Conservation (phyloP, 1,140 invertebrate genomes). For the Charaxes varanes region DNA sequence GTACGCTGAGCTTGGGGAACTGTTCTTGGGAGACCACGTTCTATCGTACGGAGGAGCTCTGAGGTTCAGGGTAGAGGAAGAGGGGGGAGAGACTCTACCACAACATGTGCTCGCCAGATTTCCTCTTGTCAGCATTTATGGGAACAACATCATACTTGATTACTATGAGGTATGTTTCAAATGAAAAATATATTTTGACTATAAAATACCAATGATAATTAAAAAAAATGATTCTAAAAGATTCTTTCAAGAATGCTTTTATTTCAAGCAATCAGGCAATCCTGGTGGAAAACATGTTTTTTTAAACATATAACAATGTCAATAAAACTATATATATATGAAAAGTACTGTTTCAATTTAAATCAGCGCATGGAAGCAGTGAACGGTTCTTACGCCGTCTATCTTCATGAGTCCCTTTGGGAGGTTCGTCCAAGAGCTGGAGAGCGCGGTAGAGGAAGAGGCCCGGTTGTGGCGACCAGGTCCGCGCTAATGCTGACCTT, state of each 20-base stretch:
- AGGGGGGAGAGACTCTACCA: constrained; percentile 78
- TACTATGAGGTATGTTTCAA: constrained; percentile 79
- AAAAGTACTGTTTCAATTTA: too few species aligned
- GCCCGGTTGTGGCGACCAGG: constrained; percentile 25
- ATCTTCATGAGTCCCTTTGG: constrained; percentile 79
- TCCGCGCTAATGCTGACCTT: constrained; percentile 89
- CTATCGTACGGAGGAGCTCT: constrained; percentile 94
- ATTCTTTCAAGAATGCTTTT: too few species aligned
- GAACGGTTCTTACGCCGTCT: constrained; percentile 59
- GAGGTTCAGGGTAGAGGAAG: constrained; percentile 84
- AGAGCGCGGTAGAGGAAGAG: constrained; percentile 4
- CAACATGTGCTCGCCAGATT: constrained; percentile 74
- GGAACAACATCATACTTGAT: constrained; percentile 87
- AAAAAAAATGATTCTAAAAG: too few species aligned
- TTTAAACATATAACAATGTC: too few species aligned
- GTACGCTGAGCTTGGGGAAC: constrained; percentile 89
- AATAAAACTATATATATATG: too few species aligned
- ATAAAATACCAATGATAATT: too few species aligned
- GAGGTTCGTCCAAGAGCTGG: constrained; percentile 29
- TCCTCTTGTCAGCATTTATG: constrained; percentile 88
- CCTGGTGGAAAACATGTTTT: too few species aligned
- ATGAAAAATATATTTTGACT: constrained; percentile 1
- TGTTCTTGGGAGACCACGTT: constrained; percentile 91
- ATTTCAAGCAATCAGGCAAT: too few species aligned
- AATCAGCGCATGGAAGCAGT: constrained; percentile 41